These are phyloP conservation scores for Pica pica DNA, from an alignment of 2,113 vertebrate species.

Conservation along the genomic window DNA sequence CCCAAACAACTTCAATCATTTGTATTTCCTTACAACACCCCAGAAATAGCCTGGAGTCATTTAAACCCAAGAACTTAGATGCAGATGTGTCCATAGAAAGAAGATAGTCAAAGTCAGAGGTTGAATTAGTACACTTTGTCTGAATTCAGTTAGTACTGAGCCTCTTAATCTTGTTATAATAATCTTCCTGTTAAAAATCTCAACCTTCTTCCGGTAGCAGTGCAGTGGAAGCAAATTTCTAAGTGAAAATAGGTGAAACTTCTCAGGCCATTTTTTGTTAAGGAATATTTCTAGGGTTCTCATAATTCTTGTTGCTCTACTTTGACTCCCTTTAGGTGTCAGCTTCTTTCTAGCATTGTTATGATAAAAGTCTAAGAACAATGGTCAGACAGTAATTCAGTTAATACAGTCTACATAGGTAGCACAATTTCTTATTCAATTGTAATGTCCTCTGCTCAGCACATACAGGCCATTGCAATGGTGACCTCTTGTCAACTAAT, in stretches of 20 bases:
- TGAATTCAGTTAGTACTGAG: neutral
- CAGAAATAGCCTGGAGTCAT: neutral
- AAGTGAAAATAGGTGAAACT: neutral
- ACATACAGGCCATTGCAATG: neutral
- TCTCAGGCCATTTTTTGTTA: neutral
- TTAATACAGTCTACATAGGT: neutral
- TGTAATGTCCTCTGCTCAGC: neutral
- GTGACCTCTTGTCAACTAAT: neutral
- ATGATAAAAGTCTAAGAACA: neutral
- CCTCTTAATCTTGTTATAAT: neutral
- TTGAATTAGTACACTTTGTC: neutral
- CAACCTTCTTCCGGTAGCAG: neutral
- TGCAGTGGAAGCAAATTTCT: neutral
- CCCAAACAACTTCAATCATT: neutral
- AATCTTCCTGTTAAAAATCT: neutral
- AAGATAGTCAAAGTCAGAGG: neutral
- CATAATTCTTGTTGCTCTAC: neutral
- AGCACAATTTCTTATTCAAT: neutral
- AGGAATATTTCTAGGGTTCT: neutral
- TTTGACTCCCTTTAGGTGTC: neutral
- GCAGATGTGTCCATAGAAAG: neutral
- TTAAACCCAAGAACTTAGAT: neutral
- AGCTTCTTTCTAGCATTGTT: neutral
- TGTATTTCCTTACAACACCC: neutral
- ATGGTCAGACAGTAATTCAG: neutral